These are phyloP conservation scores for Cybosia mesomella DNA, from an alignment of 2,888 invertebrate genomes.

Conservation along the genomic window DNA sequence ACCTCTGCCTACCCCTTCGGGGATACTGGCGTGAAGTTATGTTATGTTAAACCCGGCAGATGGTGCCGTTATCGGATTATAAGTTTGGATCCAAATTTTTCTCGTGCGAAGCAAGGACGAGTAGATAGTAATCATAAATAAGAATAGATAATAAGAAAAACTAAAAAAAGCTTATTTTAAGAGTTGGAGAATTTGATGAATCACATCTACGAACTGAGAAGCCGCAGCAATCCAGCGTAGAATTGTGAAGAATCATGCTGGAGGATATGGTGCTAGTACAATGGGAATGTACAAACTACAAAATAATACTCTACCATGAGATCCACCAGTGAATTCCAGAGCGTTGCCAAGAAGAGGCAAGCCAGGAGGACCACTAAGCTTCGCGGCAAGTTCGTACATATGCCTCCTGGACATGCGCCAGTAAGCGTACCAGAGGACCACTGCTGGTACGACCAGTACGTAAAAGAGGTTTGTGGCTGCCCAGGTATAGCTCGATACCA, in stretches of 20 bases:
- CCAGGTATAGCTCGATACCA: slow-evolving; percentile 79
- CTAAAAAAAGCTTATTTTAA: too few species aligned
- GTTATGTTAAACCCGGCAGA: too few species aligned
- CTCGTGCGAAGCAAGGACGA: neutral
- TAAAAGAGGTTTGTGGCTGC: slow-evolving; percentile 90
- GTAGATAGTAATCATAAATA: neutral
- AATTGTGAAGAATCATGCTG: neutral
- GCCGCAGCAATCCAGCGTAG: neutral
- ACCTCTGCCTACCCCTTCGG: too few species aligned
- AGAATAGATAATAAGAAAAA: too few species aligned
- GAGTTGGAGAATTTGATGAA: neutral
- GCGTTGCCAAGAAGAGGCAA: slow-evolving; percentile 92
- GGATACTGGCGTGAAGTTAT: too few species aligned
- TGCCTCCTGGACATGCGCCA: slow-evolving; percentile 92
- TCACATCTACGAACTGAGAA: neutral
- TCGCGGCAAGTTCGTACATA: slow-evolving; percentile 90
- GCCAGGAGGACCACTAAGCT: slow-evolving; percentile 91
- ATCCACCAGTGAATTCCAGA: slow-evolving; percentile 90
- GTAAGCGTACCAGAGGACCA: slow-evolving; percentile 91
- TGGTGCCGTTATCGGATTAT: too few species aligned
- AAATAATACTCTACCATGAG: slow-evolving; percentile 86
- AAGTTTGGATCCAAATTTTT: neutral
- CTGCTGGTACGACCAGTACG: slow-evolving; percentile 90
- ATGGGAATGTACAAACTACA: neutral
- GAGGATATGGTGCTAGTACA: neutral